Evolutionary conservation across 1,140 invertebrate species (phyloP).

Genomic region (Berghia stephanieae): DNA sequence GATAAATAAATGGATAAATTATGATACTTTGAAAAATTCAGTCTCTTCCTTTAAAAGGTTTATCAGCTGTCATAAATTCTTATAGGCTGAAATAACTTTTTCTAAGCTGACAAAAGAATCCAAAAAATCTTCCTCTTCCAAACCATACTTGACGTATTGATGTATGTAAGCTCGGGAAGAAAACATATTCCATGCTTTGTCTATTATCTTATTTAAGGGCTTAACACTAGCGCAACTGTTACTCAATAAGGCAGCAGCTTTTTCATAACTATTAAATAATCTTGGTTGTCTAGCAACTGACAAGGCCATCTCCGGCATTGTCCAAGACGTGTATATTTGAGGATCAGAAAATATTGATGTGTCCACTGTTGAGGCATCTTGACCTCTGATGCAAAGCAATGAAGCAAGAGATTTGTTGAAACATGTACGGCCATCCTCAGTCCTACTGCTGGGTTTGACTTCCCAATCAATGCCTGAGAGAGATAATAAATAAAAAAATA

Average conservation of each 20-base stretch:
- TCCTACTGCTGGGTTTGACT: conserved; percentile 46
- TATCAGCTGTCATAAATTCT: conserved; percentile 57
- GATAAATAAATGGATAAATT: too few relatives aligned
- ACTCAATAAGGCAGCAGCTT: conserved; percentile 57
- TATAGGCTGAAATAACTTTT: conserved; percentile 64
- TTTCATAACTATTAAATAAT: conserved; percentile 62
- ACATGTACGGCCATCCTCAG: conserved; percentile 36
- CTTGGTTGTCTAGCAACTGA: conserved; percentile 48
- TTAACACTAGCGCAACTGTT: conserved; percentile 57
- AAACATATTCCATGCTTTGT: conserved; percentile 67
- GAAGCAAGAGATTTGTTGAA: conserved; percentile 58
- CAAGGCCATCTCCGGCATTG: conserved; percentile 45
- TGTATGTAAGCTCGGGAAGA: conserved; percentile 65
- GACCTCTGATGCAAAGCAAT: conserved; percentile 57
- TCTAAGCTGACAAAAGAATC: conserved; percentile 65
- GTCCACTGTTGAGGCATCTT: conserved; percentile 48
- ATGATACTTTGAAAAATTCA: too few relatives aligned
- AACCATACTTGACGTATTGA: conserved; percentile 64
- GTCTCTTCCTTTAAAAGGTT: too few relatives aligned
- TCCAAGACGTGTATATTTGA: conserved; percentile 59
- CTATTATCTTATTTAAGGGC: conserved; percentile 55
- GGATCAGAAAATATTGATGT: conserved; percentile 49
- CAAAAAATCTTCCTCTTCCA: conserved; percentile 63
- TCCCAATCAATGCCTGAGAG: conserved; percentile 64
- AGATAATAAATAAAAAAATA: not conserved